Percentiles rank a stretch among this genome's conserved stretches.
phyloP scores from a whole-genome alignment of 2,113 vertebrate species.

The Upupa epops region DNA sequence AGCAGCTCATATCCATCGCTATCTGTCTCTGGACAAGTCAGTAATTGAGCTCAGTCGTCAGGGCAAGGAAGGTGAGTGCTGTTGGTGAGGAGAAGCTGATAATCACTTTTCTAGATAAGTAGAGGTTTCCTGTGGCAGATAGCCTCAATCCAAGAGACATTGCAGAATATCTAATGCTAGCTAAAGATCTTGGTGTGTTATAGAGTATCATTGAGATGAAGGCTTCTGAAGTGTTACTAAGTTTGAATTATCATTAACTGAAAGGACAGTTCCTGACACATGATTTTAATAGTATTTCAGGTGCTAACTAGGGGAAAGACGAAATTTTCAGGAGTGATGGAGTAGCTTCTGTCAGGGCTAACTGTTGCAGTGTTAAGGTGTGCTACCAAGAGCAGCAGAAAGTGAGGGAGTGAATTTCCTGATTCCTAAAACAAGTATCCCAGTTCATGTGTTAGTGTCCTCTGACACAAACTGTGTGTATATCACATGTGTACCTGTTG shows the following conservation, averaged over 20 bases:
- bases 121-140: background rate
- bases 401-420: background rate
- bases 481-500: background rate
- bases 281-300: background rate
- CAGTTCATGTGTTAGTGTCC: fast-evolving
- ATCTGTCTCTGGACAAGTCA: slow-evolving; percentile 94
- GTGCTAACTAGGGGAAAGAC: background rate
- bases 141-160: background rate
- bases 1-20: slow-evolving; percentile 95
- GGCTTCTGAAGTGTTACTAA: background rate
- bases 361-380: fast-evolving
- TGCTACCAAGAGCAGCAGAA: background rate
- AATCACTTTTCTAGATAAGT: background rate
- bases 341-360: background rate
- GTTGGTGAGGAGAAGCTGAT: background rate
- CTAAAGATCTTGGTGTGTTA: background rate
- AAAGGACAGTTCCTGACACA: background rate
- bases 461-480: background rate
- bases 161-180: background rate
- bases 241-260: background rate
- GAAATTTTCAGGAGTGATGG: background rate
- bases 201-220: background rate
- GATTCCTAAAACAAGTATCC: background rate
- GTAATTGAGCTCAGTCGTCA: slow-evolving; percentile 97
- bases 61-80: slow-evolving; percentile 87